These are phyloP conservation scores for Dasypus novemcinctus DNA, from an alignment of 2,113 vertebrate genomes.

Conservation along the genomic window DNA sequence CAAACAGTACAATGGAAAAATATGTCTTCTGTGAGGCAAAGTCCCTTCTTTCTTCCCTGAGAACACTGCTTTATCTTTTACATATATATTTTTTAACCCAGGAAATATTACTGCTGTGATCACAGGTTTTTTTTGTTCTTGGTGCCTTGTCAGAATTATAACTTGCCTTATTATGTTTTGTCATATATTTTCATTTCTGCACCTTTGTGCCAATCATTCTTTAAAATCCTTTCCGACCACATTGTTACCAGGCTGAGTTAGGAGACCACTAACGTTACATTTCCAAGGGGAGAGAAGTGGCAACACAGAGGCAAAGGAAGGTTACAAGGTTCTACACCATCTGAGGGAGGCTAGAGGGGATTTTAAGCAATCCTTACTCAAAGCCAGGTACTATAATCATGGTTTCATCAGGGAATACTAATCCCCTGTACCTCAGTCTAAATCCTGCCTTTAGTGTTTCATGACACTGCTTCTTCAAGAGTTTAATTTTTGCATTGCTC, in stretches of 20 bases:
- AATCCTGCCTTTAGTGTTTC: neutral
- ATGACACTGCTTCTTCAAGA: neutral
- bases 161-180: neutral
- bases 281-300: neutral
- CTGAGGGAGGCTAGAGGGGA: neutral
- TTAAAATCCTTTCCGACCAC: neutral
- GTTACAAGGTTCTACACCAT: neutral
- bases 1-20: neutral
- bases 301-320: neutral
- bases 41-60: neutral
- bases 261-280: neutral
- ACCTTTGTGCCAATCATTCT: neutral
- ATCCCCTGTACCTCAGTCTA: neutral
- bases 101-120: neutral
- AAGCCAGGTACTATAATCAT: neutral
- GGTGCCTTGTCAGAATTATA: neutral
- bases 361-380: neutral
- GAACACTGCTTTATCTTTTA: neutral
- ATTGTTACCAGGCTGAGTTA: neutral
- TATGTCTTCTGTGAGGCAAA: neutral
- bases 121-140: neutral
- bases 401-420: neutral
- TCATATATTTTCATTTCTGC: neutral
- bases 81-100: neutral
- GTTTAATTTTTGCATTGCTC: neutral